Conservation (phyloP, 2,888 invertebrate genomes). For the Aethes cnicana region DNA sequence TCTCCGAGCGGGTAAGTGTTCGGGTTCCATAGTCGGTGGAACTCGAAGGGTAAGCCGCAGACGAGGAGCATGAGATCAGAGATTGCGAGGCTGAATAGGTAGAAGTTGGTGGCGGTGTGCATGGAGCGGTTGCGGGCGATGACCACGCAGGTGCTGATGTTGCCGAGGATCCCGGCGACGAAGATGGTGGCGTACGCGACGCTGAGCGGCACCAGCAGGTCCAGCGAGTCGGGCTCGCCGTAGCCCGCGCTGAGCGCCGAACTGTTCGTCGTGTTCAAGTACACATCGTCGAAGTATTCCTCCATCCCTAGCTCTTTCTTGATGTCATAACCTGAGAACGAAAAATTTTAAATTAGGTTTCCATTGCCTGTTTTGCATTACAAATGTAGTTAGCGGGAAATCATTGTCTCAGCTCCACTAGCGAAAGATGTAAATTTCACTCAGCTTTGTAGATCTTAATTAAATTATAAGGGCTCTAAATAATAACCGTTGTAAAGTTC, state of each 20-base stretch:
- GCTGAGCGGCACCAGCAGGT: slow-evolving; percentile 85
- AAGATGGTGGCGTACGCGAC: slow-evolving; percentile 86
- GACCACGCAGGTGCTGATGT: slow-evolving; percentile 90
- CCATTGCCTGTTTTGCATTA: neutral
- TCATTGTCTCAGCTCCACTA: no score
- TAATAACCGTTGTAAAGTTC: slow-evolving; percentile 1
- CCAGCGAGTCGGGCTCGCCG: slow-evolving; percentile 79
- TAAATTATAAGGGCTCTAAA: no score
- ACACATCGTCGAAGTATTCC: slow-evolving; percentile 46
- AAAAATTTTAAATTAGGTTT: slow-evolving; percentile 40
- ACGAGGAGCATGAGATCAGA: slow-evolving; percentile 88
- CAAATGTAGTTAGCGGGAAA: no score
- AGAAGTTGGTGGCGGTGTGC: slow-evolving; percentile 93
- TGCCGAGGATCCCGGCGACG: slow-evolving; percentile 89
- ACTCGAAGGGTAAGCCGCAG: slow-evolving; percentile 90
- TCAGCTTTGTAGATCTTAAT: no score
- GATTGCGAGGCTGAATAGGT: slow-evolving; percentile 89
- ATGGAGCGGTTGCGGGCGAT: slow-evolving; percentile 89
- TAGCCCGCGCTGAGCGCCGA: slow-evolving; percentile 46
- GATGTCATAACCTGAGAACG: slow-evolving; percentile 53
- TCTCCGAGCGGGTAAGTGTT: slow-evolving; percentile 89
- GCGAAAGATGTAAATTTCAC: no score
- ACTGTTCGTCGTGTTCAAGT: slow-evolving; percentile 57
- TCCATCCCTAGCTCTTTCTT: slow-evolving; percentile 49
- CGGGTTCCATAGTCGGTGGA: slow-evolving; percentile 89